Percentiles rank a stretch among this genome's conserved stretches.
Evolutionary conservation across 2,113 vertebrate genomes (phyloP).

Genomic region (Heterocephalus glaber): DNA sequence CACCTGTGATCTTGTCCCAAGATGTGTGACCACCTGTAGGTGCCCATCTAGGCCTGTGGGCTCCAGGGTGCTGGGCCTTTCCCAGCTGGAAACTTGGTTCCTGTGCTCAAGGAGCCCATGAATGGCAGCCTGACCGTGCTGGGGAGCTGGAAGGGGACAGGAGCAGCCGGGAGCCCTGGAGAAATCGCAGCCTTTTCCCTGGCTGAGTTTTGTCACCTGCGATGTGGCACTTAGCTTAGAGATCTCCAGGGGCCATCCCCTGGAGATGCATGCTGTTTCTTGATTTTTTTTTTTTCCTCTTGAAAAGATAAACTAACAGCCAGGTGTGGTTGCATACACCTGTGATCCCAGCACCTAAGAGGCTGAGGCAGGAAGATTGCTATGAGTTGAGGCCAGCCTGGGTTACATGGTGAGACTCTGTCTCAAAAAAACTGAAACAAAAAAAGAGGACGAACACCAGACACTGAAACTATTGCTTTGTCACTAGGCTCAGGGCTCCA

Average conservation of each 20-base stretch:
- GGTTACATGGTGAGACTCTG: not conserved
- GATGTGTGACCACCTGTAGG: rapidly evolving
- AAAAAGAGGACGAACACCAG: not conserved
- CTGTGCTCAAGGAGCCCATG: not conserved
- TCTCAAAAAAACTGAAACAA: not conserved
- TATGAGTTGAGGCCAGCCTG: not conserved
- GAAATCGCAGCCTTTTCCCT: not conserved
- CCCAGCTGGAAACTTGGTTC: not conserved
- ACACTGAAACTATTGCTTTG: not conserved
- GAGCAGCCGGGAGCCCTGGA: not conserved
- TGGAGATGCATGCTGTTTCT: not conserved
- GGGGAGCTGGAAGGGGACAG: not conserved
- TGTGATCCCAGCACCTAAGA: not conserved
- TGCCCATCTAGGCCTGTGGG: not conserved
- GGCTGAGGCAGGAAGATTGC: not conserved
- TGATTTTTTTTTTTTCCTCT: not conserved
- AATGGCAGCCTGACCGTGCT: no score
- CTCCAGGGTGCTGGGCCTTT: not conserved
- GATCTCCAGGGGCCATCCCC: not conserved
- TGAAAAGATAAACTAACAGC: not conserved
- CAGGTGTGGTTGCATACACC: not conserved
- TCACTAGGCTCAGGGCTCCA: not conserved
- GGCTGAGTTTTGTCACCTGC: not conserved
- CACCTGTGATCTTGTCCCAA: not conserved
- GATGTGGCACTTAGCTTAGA: not conserved